phyloP scores from a whole-genome alignment of 2,113 vertebrate genomes.

The Ciconia maguari region DNA sequence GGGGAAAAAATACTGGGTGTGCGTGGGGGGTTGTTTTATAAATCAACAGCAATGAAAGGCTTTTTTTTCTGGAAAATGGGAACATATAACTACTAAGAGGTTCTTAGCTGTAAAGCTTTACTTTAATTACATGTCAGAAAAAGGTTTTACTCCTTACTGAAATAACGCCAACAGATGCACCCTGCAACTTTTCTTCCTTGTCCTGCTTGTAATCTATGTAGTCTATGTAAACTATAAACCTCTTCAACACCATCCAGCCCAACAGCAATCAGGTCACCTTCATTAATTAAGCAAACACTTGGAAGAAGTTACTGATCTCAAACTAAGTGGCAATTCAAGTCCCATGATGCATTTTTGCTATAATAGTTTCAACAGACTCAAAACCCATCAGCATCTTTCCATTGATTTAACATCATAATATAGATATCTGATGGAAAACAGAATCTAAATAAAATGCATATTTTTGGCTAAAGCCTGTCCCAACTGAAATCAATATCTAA shows the following conservation, averaged over 20 bases:
- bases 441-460: slow-evolving; percentile 19
- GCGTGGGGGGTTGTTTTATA: neutral
- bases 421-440: slow-evolving; percentile 21
- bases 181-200: neutral
- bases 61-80: neutral
- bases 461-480: slow-evolving; percentile 27
- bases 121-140: neutral
- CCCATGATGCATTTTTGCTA: neutral
- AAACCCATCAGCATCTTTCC: neutral
- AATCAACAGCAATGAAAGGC: neutral
- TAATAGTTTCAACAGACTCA: neutral
- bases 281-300: neutral
- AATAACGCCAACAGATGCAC: neutral
- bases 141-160: neutral
- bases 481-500: slow-evolving; percentile 1
- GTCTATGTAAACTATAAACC: neutral
- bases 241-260: neutral
- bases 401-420: neutral
- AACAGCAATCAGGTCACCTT: neutral
- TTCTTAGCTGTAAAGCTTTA: neutral
- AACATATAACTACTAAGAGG: neutral
- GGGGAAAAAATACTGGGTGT: neutral
- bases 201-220: neutral
- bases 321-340: neutral
- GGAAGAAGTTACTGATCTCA: neutral